Evolutionary conservation across 2,797 vertebrate genomes (phyloP).

Genomic region (Phrynocephalus guinanensis): DNA sequence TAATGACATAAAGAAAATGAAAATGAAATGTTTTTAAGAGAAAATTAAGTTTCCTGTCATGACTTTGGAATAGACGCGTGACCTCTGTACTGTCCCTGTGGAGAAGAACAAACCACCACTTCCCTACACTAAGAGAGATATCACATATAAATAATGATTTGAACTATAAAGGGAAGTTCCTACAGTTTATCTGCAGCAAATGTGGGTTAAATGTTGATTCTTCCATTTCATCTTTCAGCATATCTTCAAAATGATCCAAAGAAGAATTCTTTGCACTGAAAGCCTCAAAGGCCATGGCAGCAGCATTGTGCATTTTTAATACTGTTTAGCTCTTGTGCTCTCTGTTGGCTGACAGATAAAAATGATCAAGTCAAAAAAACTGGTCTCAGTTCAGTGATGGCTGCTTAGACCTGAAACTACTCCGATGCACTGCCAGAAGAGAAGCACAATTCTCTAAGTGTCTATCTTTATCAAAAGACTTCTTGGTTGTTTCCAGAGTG

Average conservation of each 20-base stretch:
- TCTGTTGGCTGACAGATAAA: background rate
- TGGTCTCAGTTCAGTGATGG: background rate
- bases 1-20: background rate
- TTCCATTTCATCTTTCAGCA: background rate
- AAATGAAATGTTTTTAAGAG: background rate
- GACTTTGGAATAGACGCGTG: background rate
- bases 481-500: background rate
- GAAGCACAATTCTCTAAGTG: background rate
- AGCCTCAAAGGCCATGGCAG: background rate
- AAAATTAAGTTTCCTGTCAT: constrained; percentile 11
- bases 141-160: constrained; percentile 13
- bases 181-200: background rate
- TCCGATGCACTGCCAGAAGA: background rate
- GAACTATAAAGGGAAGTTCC: constrained; percentile 19
- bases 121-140: background rate
- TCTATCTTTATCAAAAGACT: background rate
- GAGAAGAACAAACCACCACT: constrained; percentile 12
- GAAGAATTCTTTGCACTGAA: background rate
- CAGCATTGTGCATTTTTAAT: constrained; percentile 7
- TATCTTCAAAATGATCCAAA: background rate
- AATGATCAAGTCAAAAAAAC: background rate
- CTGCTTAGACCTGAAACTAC: background rate
- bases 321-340: background rate
- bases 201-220: constrained; percentile 1
- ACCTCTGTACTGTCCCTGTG: background rate